Evolutionary conservation across 2,113 vertebrate genomes (phyloP).

Genomic region (Coptodon bakossiorum): DNA sequence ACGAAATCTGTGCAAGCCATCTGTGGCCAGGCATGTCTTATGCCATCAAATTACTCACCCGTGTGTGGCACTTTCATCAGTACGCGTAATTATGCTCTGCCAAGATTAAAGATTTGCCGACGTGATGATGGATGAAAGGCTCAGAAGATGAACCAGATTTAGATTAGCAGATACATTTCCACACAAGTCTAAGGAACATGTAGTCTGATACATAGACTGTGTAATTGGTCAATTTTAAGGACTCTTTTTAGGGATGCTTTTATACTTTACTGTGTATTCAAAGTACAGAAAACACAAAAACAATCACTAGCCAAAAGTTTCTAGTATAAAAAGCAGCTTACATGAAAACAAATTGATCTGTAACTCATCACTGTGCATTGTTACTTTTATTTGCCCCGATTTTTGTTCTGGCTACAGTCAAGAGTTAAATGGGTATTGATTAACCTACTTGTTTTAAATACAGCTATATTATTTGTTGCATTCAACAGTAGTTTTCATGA

Average conservation of each 20-base stretch:
- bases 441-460: neutral
- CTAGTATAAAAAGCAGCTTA: neutral
- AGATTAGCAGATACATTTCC: neutral
- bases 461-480: neutral
- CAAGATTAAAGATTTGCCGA: slow-evolving; percentile 10
- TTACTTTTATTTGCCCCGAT: neutral
- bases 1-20: slow-evolving; percentile 18
- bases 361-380: neutral
- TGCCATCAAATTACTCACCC: slow-evolving; percentile 39
- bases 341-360: neutral
- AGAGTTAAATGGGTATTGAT: neutral
- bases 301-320: neutral
- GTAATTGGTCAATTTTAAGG: neutral
- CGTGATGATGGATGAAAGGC: slow-evolving; percentile 35
- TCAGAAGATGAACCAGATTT: neutral
- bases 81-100: slow-evolving; percentile 11
- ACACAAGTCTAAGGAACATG: neutral
- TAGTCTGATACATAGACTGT: neutral
- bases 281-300: neutral
- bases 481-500: neutral
- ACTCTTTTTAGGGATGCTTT: neutral
- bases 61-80: slow-evolving; percentile 39
- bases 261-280: neutral
- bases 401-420: neutral
- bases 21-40: slow-evolving; percentile 18